Conservation (phyloP, 1,140 invertebrate genomes). For the Drosophila ananassae region DNA sequence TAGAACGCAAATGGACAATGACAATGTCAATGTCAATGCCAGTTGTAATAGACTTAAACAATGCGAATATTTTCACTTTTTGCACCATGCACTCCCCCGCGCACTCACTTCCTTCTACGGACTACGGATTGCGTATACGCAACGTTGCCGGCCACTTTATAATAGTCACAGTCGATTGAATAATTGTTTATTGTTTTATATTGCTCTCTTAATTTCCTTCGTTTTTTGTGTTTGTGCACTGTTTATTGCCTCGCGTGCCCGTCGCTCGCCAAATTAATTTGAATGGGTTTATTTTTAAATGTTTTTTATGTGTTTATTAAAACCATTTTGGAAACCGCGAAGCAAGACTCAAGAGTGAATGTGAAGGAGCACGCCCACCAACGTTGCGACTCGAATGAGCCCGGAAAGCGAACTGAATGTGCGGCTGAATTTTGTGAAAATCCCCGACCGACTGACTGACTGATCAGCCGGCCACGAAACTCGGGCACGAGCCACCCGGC, state of each 20-base stretch:
- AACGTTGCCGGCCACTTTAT: constrained; percentile 28
- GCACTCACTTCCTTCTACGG: constrained; percentile 18
- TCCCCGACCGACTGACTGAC: constrained; percentile 39
- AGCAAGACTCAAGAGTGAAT: not conserved
- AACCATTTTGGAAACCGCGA: constrained; percentile 3
- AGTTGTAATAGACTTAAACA: constrained; percentile 24
- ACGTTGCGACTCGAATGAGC: constrained; percentile 58
- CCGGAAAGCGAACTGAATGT: constrained; percentile 66
- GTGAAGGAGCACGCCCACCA: constrained; percentile 32
- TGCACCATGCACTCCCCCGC: constrained; percentile 3
- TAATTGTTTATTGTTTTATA: constrained; percentile 49
- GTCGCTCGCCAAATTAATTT: constrained; percentile 17
- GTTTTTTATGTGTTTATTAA: constrained; percentile 28
- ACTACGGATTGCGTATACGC: constrained; percentile 32
- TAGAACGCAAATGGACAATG: constrained; percentile 42
- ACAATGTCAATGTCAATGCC: constrained; percentile 69
- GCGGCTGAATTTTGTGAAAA: constrained; percentile 13
- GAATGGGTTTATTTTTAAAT: constrained; percentile 23
- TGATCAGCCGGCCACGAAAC: constrained; percentile 62
- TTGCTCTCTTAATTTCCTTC: constrained; percentile 1
- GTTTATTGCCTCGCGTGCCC: constrained; percentile 43
- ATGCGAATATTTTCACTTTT: constrained; percentile 33
- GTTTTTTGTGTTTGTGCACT: constrained; percentile 2
- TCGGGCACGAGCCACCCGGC: constrained; percentile 39
- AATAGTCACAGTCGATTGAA: constrained; percentile 43